Base-by-base conservation (phyloP, 2,797 vertebrate species). In the Brachyrhaphis roseni region DNA sequence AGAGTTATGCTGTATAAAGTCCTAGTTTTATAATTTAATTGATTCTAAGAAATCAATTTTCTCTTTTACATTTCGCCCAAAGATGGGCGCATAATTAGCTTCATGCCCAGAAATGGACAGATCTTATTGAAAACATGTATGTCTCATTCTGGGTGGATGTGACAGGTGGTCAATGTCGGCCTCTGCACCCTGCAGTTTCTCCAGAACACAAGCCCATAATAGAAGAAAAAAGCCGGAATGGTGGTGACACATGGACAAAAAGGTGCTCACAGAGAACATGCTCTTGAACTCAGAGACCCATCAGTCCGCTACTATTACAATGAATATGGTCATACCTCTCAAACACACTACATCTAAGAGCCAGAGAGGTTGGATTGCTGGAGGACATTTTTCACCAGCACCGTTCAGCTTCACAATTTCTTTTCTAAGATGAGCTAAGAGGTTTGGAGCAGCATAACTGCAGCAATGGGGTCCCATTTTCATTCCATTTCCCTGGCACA, bases 381-480 rank as follows among this genome's bases (percentile, higher is more conserved):
- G 72, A 86, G 43, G 83, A 78, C 43, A 57, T 90, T 81, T 89
- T 81, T 88, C 87, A 86, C 41, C 43, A 20, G 81, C 76, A 51
- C 77, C 81, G 59, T 73, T 82, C 76, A 76, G 78, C 66, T 83
- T 83, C 75, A 59, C 49, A 5, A 59, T 76, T 75, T 86, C 80
- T 88, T 90, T 90, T 88, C 76, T 59, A 18, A 85, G 81, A 92
- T 87, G 89, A 92, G 82, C 86, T 87, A 77, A 82, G 86, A 89
- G 90, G 80, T 82, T 90, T 89, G 87, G 31, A 64, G 87, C 84
- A 26, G 78, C 78, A 70, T 83, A 89, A 89, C 81, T 72, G 78
- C 85, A 62, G 79, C 78, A 87, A 88, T 86, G 91, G 89, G 88
- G 87, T 82, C 86, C 41, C 85, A 83, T 91, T 90, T 79, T 87